Evolutionary conservation across 1,140 invertebrate species (phyloP).

Genomic region (Steinernema khuongi): DNA sequence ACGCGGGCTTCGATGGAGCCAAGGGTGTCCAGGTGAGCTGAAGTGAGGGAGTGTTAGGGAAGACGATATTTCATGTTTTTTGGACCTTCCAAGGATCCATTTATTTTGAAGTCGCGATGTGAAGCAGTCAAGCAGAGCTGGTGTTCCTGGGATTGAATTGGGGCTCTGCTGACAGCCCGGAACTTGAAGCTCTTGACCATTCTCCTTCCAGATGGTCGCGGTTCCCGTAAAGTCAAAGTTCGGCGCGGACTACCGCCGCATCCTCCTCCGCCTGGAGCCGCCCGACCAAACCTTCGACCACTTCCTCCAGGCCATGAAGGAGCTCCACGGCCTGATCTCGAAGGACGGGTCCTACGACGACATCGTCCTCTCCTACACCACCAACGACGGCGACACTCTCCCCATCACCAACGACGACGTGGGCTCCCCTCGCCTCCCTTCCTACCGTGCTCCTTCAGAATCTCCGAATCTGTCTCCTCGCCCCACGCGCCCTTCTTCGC

Average conservation of each 20-base stretch:
- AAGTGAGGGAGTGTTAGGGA: too few relatives aligned
- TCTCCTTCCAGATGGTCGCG: slow-evolving; percentile 3
- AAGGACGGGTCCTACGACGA: background rate
- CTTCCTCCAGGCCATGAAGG: background rate
- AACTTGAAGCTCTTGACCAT: background rate
- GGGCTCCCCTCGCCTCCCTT: background rate
- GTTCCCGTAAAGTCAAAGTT: slow-evolving; percentile 20
- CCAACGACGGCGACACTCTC: slow-evolving; percentile 18
- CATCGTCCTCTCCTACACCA: slow-evolving; percentile 16
- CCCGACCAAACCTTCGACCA: slow-evolving; percentile 15
- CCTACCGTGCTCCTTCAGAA: slow-evolving; percentile 24
- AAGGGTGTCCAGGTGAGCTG: too few relatives aligned
- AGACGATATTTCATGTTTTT: too few relatives aligned
- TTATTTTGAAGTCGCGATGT: too few relatives aligned
- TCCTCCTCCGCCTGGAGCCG: slow-evolving; percentile 9
- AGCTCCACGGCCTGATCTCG: slow-evolving; percentile 1
- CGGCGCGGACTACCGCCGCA: slow-evolving; percentile 15
- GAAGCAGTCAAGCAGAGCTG: too few relatives aligned
- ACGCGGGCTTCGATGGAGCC: too few relatives aligned
- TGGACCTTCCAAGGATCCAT: too few relatives aligned
- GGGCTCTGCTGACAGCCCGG: background rate
- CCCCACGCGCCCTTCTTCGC: background rate
- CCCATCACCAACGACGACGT: slow-evolving; percentile 30
- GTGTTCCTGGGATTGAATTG: too few relatives aligned
- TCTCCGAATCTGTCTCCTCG: slow-evolving; percentile 19